A percentile compares a stretch with the other conserved stretches of the same genome.
phyloP scores from a whole-genome alignment of 2,888 invertebrate species.

The Opisthograptis luteolata region DNA sequence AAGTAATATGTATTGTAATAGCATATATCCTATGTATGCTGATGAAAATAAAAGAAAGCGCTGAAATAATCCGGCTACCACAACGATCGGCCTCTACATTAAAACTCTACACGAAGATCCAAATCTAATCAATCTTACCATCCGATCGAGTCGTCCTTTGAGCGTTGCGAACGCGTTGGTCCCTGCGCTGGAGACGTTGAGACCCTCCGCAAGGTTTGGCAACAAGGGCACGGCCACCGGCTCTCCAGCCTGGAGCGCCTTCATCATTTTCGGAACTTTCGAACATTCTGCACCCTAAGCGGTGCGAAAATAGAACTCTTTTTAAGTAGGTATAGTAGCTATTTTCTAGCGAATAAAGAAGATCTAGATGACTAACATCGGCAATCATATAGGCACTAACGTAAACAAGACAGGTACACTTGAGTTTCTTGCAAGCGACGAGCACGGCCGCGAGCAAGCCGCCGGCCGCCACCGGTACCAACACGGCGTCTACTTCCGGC shows the following conservation, averaged over 20 bases:
- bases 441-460: slow-evolving; percentile 67
- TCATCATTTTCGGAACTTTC: slow-evolving; percentile 90
- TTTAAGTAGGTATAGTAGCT: too few relatives aligned
- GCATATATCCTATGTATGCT: too few relatives aligned
- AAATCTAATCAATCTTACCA: slow-evolving; percentile 67
- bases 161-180: slow-evolving; percentile 89
- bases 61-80: too few relatives aligned
- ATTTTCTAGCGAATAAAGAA: too few relatives aligned
- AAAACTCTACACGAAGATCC: too few relatives aligned
- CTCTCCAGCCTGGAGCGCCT: slow-evolving; percentile 86
- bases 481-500: slow-evolving; percentile 73
- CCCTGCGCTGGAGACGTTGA: slow-evolving; percentile 89
- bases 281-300: slow-evolving; percentile 91
- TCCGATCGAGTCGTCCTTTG: slow-evolving; percentile 87
- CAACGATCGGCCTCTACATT: too few relatives aligned
- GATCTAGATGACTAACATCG: too few relatives aligned
- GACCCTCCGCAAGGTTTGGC: slow-evolving; percentile 89
- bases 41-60: too few relatives aligned
- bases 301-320: neutral
- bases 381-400: slow-evolving; percentile 48
- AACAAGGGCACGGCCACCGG: slow-evolving; percentile 84
- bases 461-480: slow-evolving; percentile 69
- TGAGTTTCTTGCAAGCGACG: slow-evolving; percentile 75
- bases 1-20: too few relatives aligned
- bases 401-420: slow-evolving; percentile 75